Evolutionary conservation across 2,113 vertebrate species (phyloP).

Genomic region (Thinocorus orbignyianus): DNA sequence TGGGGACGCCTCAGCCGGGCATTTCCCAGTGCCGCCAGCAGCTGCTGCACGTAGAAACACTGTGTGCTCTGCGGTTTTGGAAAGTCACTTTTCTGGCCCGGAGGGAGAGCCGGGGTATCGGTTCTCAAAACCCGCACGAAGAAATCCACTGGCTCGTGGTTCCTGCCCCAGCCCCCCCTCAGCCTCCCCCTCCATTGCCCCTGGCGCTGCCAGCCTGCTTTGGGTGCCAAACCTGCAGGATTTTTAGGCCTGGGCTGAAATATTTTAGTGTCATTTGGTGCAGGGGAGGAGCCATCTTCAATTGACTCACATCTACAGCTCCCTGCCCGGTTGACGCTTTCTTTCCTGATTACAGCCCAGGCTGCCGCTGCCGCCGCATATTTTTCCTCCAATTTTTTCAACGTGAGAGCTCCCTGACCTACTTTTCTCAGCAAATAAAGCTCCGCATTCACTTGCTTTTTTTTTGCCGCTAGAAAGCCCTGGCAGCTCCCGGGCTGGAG

Average conservation of each 20-base stretch:
- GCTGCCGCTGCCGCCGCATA: background rate
- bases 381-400: background rate
- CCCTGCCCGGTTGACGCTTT: background rate
- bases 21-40: constrained; percentile 7
- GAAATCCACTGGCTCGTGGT: background rate
- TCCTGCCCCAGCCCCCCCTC: background rate
- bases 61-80: constrained; percentile 2
- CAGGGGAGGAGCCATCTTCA: constrained; percentile 23
- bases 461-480: background rate
- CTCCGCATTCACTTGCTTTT: background rate
- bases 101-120: constrained; percentile 13
- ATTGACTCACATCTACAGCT: background rate
- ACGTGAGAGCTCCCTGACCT: constrained; percentile 23
- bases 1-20: background rate
- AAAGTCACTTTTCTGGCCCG: constrained; percentile 30
- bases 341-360: background rate
- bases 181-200: background rate
- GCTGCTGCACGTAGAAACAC: background rate
- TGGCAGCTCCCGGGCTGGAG: background rate
- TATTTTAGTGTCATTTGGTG: constrained; percentile 1
- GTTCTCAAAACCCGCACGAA: constrained; percentile 32
- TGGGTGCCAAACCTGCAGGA: background rate
- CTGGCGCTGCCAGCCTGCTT: background rate
- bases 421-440: background rate
- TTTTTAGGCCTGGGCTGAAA: background rate